A percentile compares a stretch with the other conserved stretches of the same genome.
Evolutionary conservation across 1,140 invertebrate genomes (phyloP).

Genomic region (Listronotus bonariensis): DNA sequence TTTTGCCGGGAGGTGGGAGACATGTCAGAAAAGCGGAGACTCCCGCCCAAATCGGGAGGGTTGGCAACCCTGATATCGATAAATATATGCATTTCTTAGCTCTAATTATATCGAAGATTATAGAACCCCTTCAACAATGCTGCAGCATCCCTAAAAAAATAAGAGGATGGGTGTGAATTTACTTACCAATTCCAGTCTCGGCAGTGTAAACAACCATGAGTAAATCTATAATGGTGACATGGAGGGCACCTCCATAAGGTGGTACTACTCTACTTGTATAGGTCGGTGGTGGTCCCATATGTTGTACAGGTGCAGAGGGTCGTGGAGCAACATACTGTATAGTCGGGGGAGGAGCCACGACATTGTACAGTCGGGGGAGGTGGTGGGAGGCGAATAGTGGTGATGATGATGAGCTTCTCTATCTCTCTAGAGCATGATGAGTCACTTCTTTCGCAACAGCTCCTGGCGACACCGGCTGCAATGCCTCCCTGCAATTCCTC

Average conservation of each 20-base stretch:
- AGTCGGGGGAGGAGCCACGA: background rate
- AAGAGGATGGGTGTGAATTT: no score
- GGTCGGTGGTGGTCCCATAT: conserved; percentile 1
- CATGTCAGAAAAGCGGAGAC: no score
- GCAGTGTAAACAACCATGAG: conserved; percentile 17
- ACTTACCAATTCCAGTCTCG: conserved; percentile 17
- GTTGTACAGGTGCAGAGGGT: background rate
- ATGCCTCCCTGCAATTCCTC: conserved; percentile 15
- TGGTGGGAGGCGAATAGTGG: background rate
- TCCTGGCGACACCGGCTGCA: background rate
- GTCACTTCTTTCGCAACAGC: no score
- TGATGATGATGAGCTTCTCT: background rate
- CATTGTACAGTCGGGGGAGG: conserved; percentile 1
- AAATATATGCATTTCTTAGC: no score
- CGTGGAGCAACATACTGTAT: background rate
- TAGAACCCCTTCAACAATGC: no score
- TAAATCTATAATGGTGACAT: conserved; percentile 19
- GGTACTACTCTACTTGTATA: background rate
- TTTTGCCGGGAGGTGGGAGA: no score
- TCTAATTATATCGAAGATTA: no score
- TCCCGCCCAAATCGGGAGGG: no score
- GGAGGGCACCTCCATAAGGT: conserved; percentile 5
- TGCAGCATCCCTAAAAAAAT: no score
- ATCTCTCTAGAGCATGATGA: background rate
- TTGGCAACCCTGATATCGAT: no score